A percentile compares a stretch with the other conserved stretches of the same genome.
phyloP scores from a whole-genome alignment of 2,113 vertebrate species.

The Ariopsis seemanni region DNA sequence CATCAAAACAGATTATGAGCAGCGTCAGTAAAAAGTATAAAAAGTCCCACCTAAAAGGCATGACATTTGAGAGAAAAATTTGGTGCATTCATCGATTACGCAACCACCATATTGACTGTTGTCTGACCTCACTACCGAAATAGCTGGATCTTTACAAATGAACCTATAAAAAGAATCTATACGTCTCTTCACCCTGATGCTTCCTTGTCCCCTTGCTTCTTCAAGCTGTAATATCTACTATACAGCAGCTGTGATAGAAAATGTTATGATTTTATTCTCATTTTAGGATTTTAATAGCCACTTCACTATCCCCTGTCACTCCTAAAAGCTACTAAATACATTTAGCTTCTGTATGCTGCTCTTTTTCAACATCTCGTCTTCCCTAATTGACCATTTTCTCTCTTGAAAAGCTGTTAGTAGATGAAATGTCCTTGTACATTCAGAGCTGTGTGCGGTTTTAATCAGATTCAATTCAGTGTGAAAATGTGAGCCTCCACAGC shows the following conservation, averaged over 20 bases:
- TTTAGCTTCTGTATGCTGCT: neutral
- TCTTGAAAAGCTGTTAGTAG: neutral
- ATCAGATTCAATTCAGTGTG: neutral
- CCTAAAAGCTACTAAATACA: slow-evolving; percentile 11
- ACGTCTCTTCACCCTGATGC: neutral
- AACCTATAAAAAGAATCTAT: too few species aligned
- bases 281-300: slow-evolving; percentile 16
- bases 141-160: too few species aligned
- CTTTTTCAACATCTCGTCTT: neutral
- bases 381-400: neutral
- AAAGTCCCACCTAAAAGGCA: too few species aligned
- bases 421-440: neutral
- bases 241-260: neutral
- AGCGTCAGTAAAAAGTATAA: too few species aligned
- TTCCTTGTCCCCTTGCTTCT: neutral
- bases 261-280: neutral
- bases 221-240: neutral
- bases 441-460: neutral
- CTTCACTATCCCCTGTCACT: neutral
- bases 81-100: too few species aligned
- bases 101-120: too few species aligned
- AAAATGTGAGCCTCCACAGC: neutral
- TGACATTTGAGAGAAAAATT: too few species aligned
- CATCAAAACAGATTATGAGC: too few species aligned
- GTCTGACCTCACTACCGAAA: too few species aligned